A percentile compares a stretch with the other conserved stretches of the same genome.
phyloP scores from a whole-genome alignment of 1,140 invertebrate species.

The Geopemphigus sp. region DNA sequence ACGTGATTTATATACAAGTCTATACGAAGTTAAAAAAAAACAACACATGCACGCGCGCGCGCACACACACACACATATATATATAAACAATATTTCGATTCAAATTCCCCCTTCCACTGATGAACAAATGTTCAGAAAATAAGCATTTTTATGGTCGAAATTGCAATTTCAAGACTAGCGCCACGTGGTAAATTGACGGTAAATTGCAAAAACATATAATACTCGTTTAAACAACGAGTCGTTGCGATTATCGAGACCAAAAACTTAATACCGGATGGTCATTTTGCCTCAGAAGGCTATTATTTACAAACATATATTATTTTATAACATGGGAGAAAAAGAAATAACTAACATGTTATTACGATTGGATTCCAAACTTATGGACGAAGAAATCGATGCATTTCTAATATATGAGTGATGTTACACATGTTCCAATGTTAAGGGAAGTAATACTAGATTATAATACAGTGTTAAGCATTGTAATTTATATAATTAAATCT shows the following conservation, averaged over 20 bases:
- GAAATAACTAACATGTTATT: neutral
- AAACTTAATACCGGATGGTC: slow-evolving; percentile 34
- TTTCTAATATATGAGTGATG: too few relatives aligned
- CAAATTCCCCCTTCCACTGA: slow-evolving; percentile 9
- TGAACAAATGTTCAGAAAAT: slow-evolving; percentile 40
- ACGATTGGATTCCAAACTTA: neutral
- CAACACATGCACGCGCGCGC: neutral
- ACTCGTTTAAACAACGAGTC: neutral
- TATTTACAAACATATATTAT: slow-evolving; percentile 15
- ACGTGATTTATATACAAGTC: slow-evolving; percentile 49
- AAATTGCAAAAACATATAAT: neutral
- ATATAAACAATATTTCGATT: slow-evolving; percentile 48
- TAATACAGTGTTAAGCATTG: too few relatives aligned
- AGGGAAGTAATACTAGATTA: too few relatives aligned
- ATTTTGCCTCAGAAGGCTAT: slow-evolving; percentile 19
- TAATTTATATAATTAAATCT: too few relatives aligned
- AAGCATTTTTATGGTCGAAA: neutral
- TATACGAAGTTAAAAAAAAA: slow-evolving; percentile 30
- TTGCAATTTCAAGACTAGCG: neutral
- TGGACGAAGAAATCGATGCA: too few relatives aligned
- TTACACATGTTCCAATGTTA: too few relatives aligned
- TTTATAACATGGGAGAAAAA: neutral
- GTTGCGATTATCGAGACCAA: neutral
- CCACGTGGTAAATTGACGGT: neutral
- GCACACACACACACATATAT: neutral